Evolutionary conservation across 2,113 vertebrate genomes (phyloP), one percentile per base, ranked within the genome.

Genomic region (Indicator maculatus): DNA sequence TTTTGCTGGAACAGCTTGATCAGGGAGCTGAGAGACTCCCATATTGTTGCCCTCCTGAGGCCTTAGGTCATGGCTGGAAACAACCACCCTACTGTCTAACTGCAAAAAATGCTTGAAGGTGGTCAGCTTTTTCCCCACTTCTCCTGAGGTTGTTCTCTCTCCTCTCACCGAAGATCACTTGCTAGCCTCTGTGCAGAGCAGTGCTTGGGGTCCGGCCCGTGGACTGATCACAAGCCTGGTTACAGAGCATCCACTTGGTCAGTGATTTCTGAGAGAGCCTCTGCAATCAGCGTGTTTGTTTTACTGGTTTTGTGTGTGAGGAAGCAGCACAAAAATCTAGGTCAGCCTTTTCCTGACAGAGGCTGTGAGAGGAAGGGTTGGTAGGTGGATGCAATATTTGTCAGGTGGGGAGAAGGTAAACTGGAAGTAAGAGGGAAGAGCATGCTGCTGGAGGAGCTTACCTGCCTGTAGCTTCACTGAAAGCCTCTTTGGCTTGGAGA

Each of bases 271-370:
- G 11, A 75, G 78, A 86, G 44, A 82, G 74, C 81, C 66, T 79
- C 77, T 73, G 89, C 94, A 64, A 74, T 86, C 92, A 76, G 83
- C 3, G 1, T 56, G 83, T 94, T 93, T 92, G 83, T 93, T 90
- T 77, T 50, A 71, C 83, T 0, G 0, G 55, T 71, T 89, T 36
- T 81, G 63, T 28, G 1, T 28, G 63, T 3, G 20, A 90, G 83
- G 86, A 83, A 92, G 79, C 23, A 2, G 90, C 79, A 74, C 71
- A 74, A 10, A 90, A 92, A 77, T 79, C 80, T 53, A 44, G 82
- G 84, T 47, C 76, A 80, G 77, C 53, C 84, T 79, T 81, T 84
- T 75, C 61, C 77, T 86, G 55, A 66, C 44, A 45, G 71, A 53
- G 77, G 70, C 83, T 70, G 77, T 36, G 74, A 92, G 92, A 78